Percentiles rank a stretch among this genome's conserved stretches.
These are phyloP conservation scores for Laticauda laticaudata DNA, from an alignment of 2,113 vertebrate species.

Conservation along the genomic window DNA sequence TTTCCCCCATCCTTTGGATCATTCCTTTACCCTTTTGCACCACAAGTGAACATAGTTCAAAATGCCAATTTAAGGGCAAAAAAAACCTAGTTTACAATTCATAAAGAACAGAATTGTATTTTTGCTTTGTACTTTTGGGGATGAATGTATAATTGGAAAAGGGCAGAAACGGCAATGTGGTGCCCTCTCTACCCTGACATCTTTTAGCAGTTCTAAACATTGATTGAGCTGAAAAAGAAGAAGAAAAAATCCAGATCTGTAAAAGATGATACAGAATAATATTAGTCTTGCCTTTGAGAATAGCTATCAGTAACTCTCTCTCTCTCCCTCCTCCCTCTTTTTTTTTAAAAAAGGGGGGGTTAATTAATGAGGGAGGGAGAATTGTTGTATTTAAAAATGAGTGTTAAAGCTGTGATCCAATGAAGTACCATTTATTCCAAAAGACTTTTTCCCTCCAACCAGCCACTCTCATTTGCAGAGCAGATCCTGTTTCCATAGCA, in stretches of 20 bases:
- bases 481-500: neutral
- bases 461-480: neutral
- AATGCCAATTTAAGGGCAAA: constrained; percentile 72
- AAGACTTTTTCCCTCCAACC: constrained; percentile 42
- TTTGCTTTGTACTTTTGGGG: constrained; percentile 61
- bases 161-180: constrained; percentile 55
- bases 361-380: constrained; percentile 30
- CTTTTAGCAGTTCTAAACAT: constrained; percentile 62
- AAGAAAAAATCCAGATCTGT: neutral
- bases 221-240: constrained; percentile 51
- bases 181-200: constrained; percentile 48
- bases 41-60: constrained; percentile 58
- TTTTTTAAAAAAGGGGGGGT: constrained; percentile 8
- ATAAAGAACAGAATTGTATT: constrained; percentile 68
- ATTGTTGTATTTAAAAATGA: constrained; percentile 31
- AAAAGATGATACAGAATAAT: constrained; percentile 55
- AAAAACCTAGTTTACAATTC: constrained; percentile 56
- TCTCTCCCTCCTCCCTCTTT: neutral
- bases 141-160: constrained; percentile 69
- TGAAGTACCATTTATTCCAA: constrained; percentile 48
- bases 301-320: constrained; percentile 5
- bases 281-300: constrained; percentile 47
- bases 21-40: constrained; percentile 67
- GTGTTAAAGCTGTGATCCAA: constrained; percentile 29
- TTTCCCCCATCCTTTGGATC: constrained; percentile 70